Evolutionary conservation across 2,113 vertebrate species (phyloP).

Genomic region (Prunella fulvescens): DNA sequence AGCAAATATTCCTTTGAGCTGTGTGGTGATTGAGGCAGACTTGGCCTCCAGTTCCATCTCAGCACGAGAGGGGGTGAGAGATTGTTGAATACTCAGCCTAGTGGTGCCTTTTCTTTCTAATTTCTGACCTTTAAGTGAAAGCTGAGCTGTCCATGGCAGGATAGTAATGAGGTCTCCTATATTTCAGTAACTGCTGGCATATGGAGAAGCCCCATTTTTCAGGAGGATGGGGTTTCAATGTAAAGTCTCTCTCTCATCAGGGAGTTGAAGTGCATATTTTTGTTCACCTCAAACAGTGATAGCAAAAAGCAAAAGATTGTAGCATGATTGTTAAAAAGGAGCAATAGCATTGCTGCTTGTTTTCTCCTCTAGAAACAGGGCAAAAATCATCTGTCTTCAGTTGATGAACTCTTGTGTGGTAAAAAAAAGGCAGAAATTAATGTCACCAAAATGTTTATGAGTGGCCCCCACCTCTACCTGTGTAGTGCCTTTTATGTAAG

Average conservation of each 20-base stretch:
- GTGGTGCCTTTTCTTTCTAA: neutral
- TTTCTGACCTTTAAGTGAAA: neutral
- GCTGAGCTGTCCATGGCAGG: neutral
- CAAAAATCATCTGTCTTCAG: neutral
- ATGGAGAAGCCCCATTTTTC: neutral
- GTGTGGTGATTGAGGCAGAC: neutral
- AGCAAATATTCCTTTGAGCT: neutral
- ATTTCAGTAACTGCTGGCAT: neutral
- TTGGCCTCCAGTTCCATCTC: neutral
- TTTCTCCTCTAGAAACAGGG: neutral
- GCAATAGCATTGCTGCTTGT: neutral
- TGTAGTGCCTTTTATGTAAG: neutral
- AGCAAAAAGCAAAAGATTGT: neutral
- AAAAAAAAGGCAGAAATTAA: neutral
- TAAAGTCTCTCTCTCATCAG: neutral
- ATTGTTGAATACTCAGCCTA: neutral
- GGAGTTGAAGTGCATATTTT: neutral
- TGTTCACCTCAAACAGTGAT: neutral
- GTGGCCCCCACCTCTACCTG: neutral
- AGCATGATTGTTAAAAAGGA: neutral
- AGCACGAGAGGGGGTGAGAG: neutral
- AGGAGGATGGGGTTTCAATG: neutral
- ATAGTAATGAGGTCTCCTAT: neutral
- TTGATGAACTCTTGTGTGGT: neutral
- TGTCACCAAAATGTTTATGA: neutral